Evolutionary conservation across 2,888 invertebrate species (phyloP).

Genomic region (Heliconius erato): DNA sequence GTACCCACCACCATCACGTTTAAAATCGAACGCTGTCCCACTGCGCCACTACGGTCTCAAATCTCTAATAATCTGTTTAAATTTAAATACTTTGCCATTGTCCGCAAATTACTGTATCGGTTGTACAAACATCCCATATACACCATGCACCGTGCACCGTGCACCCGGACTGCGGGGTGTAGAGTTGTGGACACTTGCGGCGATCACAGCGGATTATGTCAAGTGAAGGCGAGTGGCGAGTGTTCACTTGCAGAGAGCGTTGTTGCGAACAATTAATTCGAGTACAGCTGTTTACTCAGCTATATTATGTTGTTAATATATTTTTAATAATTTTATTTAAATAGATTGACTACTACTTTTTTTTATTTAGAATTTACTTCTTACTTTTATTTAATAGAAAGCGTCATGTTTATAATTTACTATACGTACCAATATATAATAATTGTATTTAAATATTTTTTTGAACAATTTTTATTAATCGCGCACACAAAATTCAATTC

Average conservation of each 20-base stretch:
- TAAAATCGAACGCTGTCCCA: background rate
- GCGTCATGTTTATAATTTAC: too few relatives aligned
- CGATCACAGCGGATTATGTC: constrained; percentile 39
- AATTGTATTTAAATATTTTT: too few relatives aligned
- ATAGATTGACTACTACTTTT: background rate
- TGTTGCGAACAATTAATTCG: constrained; percentile 1
- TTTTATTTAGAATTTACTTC: too few relatives aligned
- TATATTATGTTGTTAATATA: background rate
- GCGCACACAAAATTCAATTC: too few relatives aligned
- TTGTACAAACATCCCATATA: constrained; percentile 53
- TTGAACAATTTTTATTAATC: too few relatives aligned
- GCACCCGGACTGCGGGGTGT: background rate
- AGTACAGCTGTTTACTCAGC: background rate
- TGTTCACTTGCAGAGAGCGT: constrained; percentile 19
- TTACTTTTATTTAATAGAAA: too few relatives aligned
- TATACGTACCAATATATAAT: too few relatives aligned
- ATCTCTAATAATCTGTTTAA: constrained; percentile 37
- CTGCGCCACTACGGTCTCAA: background rate
- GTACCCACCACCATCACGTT: background rate
- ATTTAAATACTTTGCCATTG: constrained; percentile 34
- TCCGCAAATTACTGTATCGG: constrained; percentile 54
- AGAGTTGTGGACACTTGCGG: constrained; percentile 12
- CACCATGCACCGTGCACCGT: background rate
- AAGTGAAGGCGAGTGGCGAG: constrained; percentile 30
- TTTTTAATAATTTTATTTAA: background rate